Base-by-base conservation (phyloP, 1,140 invertebrate species). In the Colletes latitarsis region DNA sequence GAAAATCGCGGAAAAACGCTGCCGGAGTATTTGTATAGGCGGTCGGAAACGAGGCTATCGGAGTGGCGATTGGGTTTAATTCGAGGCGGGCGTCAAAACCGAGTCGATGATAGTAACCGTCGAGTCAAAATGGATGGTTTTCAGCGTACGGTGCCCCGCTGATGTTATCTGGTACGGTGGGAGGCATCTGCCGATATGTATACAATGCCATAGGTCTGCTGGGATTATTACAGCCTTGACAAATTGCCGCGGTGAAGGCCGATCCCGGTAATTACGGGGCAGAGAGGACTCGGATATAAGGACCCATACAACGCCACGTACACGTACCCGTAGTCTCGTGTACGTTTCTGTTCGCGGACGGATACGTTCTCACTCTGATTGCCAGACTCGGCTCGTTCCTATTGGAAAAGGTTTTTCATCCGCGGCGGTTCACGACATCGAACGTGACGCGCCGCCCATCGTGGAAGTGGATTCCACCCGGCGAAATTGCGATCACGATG, bases 181-280 rank as follows among this genome's bases (percentile, higher is more conserved):
- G 91, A 89, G 90, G 88, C 86, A 90, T 92, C 90, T 68, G 87
- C 88, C 87, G 87, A 90, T 91, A 89, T 92, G 86, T 91, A 89
- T 90, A 92, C 90, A 92, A 92, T 92, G 91, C 89, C 90, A 90
- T 90, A 91, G 89, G 71, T 88, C 79, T 72, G 86, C 85, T 83
- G 87, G 85, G 88, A 92, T 92, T 92, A 92, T 93, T 92, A 91
- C 91, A 93, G 91, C 92, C 92, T 93, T 93, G 92, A 93, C 92
- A 93, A 93, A 93, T 93, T 92, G 92, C 93, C 84, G 89, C 89
- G 91, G 88, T 91, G 92, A 93, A 92, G 91, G 91, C 91, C 91
- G 92, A 91, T 86, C 89, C 88, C 82, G 89, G 92, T 93, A 93
- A 93, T 93, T 93, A 93, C 88, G 91, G 91, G 89, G 86, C 85